A percentile compares a stretch with the other conserved stretches of the same genome.
These are phyloP conservation scores for Semaprochilodus insignis DNA, from an alignment of 2,797 vertebrate genomes.

Conservation along the genomic window DNA sequence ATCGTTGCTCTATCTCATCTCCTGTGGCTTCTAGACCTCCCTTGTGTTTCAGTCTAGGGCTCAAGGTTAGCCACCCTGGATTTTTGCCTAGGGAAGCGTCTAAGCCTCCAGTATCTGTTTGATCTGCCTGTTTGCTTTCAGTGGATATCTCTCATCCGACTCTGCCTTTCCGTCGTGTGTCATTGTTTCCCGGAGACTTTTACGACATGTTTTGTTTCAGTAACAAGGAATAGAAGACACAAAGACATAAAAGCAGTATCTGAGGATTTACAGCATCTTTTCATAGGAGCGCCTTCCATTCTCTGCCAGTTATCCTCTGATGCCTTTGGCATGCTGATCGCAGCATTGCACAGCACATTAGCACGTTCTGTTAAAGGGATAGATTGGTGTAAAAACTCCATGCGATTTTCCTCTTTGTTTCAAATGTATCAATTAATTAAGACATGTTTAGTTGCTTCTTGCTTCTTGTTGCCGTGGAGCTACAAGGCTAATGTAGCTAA, in stretches of 20 bases:
- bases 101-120: conserved; percentile 31
- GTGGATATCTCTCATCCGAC: conserved; percentile 44
- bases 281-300: not conserved
- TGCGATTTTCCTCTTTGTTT: not conserved
- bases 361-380: not conserved
- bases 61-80: conserved; percentile 43
- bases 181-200: conserved; percentile 2
- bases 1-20: not conserved
- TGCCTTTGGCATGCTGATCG: not conserved
- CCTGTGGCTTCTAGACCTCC: conserved; percentile 12
- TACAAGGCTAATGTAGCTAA: too few relatives aligned
- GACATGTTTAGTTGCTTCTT: too few relatives aligned
- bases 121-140: conserved; percentile 46
- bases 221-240: not conserved
- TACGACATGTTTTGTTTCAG: not conserved
- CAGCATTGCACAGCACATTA: not conserved
- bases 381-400: not conserved
- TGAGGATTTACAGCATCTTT: conserved; percentile 3
- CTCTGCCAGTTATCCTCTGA: conserved; percentile 1
- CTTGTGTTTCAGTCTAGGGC: conserved; percentile 6
- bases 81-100: conserved; percentile 27
- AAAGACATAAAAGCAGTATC: not conserved
- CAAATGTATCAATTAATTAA: not conserved
- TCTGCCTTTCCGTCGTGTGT: not conserved
- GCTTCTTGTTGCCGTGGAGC: too few relatives aligned